Conservation (phyloP, 2,888 invertebrate genomes). For the Agrenia bidenticulata region DNA sequence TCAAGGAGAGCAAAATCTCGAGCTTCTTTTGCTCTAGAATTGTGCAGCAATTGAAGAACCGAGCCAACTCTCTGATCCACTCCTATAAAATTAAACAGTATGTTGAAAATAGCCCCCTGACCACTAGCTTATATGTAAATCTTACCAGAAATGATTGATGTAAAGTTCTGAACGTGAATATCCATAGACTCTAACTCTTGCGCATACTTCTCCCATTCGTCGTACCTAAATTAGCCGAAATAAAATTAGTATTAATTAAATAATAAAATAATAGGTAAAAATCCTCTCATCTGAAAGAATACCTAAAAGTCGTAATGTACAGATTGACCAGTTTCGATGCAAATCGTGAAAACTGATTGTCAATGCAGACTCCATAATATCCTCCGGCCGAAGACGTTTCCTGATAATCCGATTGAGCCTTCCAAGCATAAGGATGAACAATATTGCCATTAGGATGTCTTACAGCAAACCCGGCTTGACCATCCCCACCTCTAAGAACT, state of each 20-base stretch:
- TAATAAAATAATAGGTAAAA: not conserved
- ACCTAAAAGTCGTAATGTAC: constrained; percentile 82
- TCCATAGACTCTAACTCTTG: constrained; percentile 85
- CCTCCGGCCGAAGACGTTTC: constrained; percentile 78
- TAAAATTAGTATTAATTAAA: constrained; percentile 15
- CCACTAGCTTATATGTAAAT: not conserved
- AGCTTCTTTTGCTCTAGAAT: constrained; percentile 75
- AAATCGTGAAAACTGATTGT: constrained; percentile 89
- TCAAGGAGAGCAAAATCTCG: constrained; percentile 77
- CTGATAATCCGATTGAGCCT: constrained; percentile 83
- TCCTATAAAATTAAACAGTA: constrained; percentile 55
- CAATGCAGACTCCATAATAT: constrained; percentile 86
- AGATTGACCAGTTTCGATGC: constrained; percentile 85
- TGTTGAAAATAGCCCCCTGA: not conserved
- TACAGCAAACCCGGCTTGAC: constrained; percentile 89
- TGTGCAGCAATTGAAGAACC: constrained; percentile 79
- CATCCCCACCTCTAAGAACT: constrained; percentile 90
- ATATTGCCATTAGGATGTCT: constrained; percentile 79
- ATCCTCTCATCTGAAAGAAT: constrained; percentile 30
- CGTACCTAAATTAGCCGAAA: constrained; percentile 71
- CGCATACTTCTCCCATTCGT: constrained; percentile 89
- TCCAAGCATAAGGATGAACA: constrained; percentile 88
- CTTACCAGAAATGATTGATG: constrained; percentile 56
- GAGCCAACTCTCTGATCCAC: constrained; percentile 83
- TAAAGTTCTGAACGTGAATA: constrained; percentile 86